These are phyloP conservation scores for Hapalemur alaotrensis DNA, from an alignment of 2,797 vertebrate species.

Conservation along the genomic window DNA sequence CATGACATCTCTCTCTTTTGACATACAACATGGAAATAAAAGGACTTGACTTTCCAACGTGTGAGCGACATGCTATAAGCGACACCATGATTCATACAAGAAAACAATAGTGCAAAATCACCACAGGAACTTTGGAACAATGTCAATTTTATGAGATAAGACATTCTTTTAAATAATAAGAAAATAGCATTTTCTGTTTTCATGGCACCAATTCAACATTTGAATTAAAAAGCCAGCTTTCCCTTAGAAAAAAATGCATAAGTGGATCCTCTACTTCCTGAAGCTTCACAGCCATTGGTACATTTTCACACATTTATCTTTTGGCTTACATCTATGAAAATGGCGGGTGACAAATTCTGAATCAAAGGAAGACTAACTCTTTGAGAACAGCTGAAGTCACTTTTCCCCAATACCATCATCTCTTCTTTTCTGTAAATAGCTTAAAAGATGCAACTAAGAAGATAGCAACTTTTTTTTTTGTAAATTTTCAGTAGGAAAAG, in stretches of 20 bases:
- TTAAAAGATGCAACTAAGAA: conserved; percentile 81
- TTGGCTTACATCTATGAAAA: conserved; percentile 79
- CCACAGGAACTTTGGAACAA: conserved; percentile 85
- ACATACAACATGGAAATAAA: conserved; percentile 81
- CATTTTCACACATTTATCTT: conserved; percentile 73
- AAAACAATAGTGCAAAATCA: conserved; percentile 88
- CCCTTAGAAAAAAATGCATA: conserved; percentile 77
- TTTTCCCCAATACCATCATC: conserved; percentile 71
- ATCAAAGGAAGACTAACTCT: conserved; percentile 83
- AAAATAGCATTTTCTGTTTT: conserved; percentile 86
- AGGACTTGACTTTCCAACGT: conserved; percentile 77
- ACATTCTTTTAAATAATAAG: conserved; percentile 84
- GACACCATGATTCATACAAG: conserved; percentile 80
- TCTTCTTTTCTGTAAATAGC: conserved; percentile 76
- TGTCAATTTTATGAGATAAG: conserved; percentile 79
- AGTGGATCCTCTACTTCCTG: conserved; percentile 73
- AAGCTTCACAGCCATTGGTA: conserved; percentile 76
- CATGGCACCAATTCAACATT: conserved; percentile 79
- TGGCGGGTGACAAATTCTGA: conserved; percentile 73
- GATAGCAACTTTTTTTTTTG: conserved; percentile 78
- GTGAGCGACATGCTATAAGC: conserved; percentile 85
- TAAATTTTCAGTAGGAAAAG: conserved; percentile 83
- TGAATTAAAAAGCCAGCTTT: conserved; percentile 81
- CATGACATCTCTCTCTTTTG: conserved; percentile 81
- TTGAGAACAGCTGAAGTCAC: conserved; percentile 78